Percentiles rank a stretch among this genome's conserved stretches.
Evolutionary conservation across 2,888 invertebrate genomes (phyloP).

Genomic region (Lottia gigantea): DNA sequence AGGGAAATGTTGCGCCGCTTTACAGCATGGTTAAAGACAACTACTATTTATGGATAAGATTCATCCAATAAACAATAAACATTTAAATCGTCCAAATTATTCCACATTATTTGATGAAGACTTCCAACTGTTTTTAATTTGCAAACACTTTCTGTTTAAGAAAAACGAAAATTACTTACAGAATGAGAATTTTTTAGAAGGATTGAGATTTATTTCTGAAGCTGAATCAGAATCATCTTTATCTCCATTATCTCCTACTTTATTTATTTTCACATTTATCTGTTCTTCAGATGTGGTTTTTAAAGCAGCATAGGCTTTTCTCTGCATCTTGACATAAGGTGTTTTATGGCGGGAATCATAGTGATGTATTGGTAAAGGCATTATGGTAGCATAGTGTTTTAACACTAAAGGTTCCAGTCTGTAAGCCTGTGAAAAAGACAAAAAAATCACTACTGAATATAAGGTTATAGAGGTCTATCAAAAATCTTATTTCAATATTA

Average conservation of each 20-base stretch:
- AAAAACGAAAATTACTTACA: slow-evolving; percentile 21
- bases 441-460: too few species aligned
- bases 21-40: too few species aligned
- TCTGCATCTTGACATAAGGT: slow-evolving; percentile 67
- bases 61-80: too few species aligned
- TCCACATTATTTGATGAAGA: too few species aligned
- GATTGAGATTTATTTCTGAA: slow-evolving; percentile 18
- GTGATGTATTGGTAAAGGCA: slow-evolving; percentile 73
- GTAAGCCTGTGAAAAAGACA: slow-evolving; percentile 61
- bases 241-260: slow-evolving; percentile 22
- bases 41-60: too few species aligned
- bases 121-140: not conserved
- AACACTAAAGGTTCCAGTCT: slow-evolving; percentile 76
- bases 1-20: too few species aligned
- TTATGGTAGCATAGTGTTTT: slow-evolving; percentile 73
- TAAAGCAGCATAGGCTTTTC: slow-evolving; percentile 56
- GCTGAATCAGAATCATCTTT: slow-evolving; percentile 22
- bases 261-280: slow-evolving; percentile 19
- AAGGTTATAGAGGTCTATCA: too few species aligned
- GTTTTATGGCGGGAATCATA: slow-evolving; percentile 69
- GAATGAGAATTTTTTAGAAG: slow-evolving; percentile 26
- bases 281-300: slow-evolving; percentile 40
- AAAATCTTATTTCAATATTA: too few species aligned
- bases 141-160: not conserved
- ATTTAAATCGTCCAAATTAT: too few species aligned